Conservation (phyloP, 2,888 invertebrate genomes). For the Aphodius sticticus region DNA sequence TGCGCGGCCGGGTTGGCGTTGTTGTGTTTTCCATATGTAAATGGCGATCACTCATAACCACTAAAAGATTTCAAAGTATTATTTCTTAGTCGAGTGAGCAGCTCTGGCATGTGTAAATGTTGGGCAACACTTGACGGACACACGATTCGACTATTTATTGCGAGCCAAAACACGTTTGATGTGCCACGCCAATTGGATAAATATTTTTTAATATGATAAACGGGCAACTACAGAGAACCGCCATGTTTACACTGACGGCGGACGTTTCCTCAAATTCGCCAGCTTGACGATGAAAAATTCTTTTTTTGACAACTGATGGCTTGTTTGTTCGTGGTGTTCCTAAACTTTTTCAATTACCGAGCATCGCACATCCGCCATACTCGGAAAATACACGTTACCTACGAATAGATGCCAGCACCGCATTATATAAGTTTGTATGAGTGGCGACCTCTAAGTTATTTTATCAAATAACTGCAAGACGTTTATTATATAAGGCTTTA, state of each 20-base stretch:
- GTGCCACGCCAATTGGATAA: background rate
- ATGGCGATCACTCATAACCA: background rate
- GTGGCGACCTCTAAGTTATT: background rate
- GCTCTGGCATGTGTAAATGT: background rate
- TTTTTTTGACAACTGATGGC: background rate
- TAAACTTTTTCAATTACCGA: background rate
- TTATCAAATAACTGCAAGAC: background rate
- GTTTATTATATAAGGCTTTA: no score
- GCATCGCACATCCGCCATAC: background rate
- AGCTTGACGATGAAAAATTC: background rate
- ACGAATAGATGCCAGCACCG: background rate
- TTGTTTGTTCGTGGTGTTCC: background rate
- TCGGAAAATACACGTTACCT: background rate
- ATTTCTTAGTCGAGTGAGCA: background rate
- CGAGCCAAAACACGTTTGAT: constrained; percentile 4
- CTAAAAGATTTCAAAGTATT: background rate
- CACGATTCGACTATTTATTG: background rate
- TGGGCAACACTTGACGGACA: background rate
- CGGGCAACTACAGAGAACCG: background rate
- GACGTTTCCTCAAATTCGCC: background rate
- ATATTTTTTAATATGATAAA: constrained; percentile 4
- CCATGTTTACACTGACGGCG: background rate
- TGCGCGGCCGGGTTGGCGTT: background rate
- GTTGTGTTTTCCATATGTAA: background rate
- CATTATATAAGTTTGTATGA: background rate